These are phyloP conservation scores for Ameiurus melas DNA, from an alignment of 2,113 vertebrate genomes.

Conservation along the genomic window DNA sequence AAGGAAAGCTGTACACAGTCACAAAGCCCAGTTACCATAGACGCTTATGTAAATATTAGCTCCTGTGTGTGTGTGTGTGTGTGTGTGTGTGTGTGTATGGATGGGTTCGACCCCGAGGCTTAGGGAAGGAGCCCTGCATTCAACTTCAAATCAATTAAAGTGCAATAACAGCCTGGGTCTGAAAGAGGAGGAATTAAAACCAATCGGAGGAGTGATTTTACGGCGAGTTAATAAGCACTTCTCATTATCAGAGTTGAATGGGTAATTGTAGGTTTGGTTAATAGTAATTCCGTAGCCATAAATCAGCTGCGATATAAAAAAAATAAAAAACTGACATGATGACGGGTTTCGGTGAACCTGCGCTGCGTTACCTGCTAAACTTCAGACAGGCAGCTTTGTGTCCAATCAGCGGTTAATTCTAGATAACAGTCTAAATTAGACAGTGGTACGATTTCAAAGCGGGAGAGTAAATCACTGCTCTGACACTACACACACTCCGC, in stretches of 20 bases:
- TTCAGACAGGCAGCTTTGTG: background rate
- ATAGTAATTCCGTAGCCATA: conserved; percentile 12
- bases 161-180: background rate
- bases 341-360: conserved; percentile 1
- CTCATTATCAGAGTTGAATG: conserved; percentile 33
- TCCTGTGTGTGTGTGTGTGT: conserved; percentile 39
- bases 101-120: conserved; percentile 48
- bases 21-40: conserved; percentile 74
- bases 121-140: conserved; percentile 59
- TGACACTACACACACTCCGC: background rate
- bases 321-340: background rate
- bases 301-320: conserved; percentile 12
- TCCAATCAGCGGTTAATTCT: background rate
- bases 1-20: conserved; percentile 66
- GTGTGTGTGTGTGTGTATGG: conserved; percentile 17
- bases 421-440: background rate
- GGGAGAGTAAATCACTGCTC: background rate
- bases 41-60: conserved; percentile 75
- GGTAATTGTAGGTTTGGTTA: conserved; percentile 22
- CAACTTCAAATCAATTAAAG: conserved; percentile 53
- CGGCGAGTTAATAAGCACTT: conserved; percentile 55
- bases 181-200: conserved; percentile 16
- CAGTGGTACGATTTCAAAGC: conserved; percentile 3
- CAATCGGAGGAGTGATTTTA: conserved; percentile 39
- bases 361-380: background rate